phyloP scores from a whole-genome alignment of 2,113 vertebrate genomes.

The Rattus rattus region DNA sequence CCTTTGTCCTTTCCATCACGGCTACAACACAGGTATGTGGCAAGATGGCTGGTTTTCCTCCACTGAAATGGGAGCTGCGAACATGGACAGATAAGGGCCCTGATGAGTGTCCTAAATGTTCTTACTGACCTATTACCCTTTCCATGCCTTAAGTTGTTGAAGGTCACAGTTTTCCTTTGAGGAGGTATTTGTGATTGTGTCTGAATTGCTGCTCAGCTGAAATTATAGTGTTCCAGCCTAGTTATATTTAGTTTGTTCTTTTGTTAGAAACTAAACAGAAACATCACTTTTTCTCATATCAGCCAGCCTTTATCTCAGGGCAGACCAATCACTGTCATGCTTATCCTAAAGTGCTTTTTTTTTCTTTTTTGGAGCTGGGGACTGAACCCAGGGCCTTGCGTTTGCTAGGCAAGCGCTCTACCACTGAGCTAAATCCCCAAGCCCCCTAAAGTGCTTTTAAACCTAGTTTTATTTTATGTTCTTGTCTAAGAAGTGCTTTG shows the following conservation, averaged over 20 bases:
- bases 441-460: neutral
- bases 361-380: too few species aligned
- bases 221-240: conserved; percentile 13
- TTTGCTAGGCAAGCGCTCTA: too few species aligned
- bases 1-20: conserved; percentile 98
- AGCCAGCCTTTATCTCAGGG: neutral
- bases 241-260: conserved; percentile 35
- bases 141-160: neutral
- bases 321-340: neutral
- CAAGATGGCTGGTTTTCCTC: neutral
- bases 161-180: neutral
- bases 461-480: neutral
- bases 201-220: conserved; percentile 4
- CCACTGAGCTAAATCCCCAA: too few species aligned
- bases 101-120: neutral
- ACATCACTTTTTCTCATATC: neutral
- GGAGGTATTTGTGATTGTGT: neutral
- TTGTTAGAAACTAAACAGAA: conserved; percentile 42
- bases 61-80: neutral
- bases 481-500: neutral
- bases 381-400: too few species aligned
- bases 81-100: neutral
- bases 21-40: conserved; percentile 96
- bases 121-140: neutral
- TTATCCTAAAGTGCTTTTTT: conserved; percentile 3